Conservation (phyloP, 2,888 invertebrate species). For the Nomada flava region DNA sequence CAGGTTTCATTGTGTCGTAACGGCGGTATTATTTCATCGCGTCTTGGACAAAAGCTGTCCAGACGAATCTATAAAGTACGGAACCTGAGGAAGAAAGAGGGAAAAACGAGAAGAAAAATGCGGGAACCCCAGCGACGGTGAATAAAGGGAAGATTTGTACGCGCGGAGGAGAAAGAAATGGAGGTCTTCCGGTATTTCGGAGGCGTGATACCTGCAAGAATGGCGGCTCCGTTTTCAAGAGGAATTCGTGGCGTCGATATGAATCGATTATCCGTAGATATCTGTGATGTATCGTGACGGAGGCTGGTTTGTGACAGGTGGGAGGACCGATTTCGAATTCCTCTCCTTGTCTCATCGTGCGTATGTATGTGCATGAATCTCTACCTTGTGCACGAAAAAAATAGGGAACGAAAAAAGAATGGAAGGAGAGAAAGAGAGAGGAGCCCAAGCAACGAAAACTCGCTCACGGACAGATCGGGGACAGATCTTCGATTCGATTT, state of each 20-base stretch:
- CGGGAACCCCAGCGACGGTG: neutral
- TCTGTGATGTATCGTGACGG: constrained; percentile 71
- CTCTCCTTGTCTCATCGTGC: constrained; percentile 51
- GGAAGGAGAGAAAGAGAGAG: neutral
- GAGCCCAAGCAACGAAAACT: constrained; percentile 56
- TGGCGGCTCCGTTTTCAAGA: constrained; percentile 38
- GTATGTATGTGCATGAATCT: constrained; percentile 9
- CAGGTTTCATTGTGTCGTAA: constrained; percentile 68
- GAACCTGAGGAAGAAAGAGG: constrained; percentile 4
- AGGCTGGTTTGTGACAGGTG: constrained; percentile 67
- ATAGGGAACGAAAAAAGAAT: neutral
- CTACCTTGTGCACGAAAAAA: neutral
- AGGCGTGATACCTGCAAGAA: constrained; percentile 26
- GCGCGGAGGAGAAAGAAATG: constrained; percentile 19
- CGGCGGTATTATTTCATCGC: constrained; percentile 47
- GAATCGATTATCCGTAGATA: constrained; percentile 74
- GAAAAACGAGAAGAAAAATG: constrained; percentile 10
- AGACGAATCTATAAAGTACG: constrained; percentile 32
- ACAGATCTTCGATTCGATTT: constrained; percentile 69
- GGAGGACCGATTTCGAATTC: constrained; percentile 69
- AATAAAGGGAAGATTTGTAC: neutral
- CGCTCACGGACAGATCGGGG: constrained; percentile 68
- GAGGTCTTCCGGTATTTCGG: constrained; percentile 25
- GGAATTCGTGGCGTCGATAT: constrained; percentile 66
- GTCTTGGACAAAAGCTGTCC: constrained; percentile 33